Percentiles rank a stretch among this genome's conserved stretches.
Conservation (phyloP, 2,888 invertebrate genomes). For the Noctuana brunneofusca region DNA sequence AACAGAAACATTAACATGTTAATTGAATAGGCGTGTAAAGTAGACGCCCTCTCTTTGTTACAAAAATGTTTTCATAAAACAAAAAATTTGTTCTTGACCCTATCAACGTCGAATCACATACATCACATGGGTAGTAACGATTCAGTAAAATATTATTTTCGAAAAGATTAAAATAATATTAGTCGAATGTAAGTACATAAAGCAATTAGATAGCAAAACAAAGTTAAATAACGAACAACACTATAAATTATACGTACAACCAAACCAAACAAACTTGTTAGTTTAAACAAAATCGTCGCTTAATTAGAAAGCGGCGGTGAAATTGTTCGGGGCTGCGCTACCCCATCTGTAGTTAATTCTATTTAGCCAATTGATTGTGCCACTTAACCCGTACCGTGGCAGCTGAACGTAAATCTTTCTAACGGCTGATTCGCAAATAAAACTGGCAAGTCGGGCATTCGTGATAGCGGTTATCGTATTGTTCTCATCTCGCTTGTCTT, state of each 20-base stretch:
- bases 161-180: background rate
- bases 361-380: conserved; percentile 64
- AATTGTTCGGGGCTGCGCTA: conserved; percentile 48
- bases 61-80: background rate
- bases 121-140: too few relatives aligned
- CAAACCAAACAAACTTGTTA: conserved; percentile 4
- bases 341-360: conserved; percentile 57
- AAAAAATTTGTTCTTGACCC: too few relatives aligned
- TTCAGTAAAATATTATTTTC: background rate
- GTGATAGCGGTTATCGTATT: conserved; percentile 65
- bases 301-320: conserved; percentile 46
- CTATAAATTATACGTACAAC: conserved; percentile 1
- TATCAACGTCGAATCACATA: too few relatives aligned
- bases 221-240: background rate
- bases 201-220: background rate
- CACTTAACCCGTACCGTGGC: conserved; percentile 60
- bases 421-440: conserved; percentile 68
- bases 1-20: background rate
- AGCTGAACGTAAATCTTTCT: conserved; percentile 68
- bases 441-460: conserved; percentile 58
- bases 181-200: background rate
- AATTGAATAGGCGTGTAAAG: background rate
- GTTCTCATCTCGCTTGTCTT: conserved; percentile 63
- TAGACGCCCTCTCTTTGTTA: background rate
- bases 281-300: conserved; percentile 34